Evolutionary conservation across 2,888 invertebrate species (phyloP).

Genomic region (Phoenoteleia sp.): DNA sequence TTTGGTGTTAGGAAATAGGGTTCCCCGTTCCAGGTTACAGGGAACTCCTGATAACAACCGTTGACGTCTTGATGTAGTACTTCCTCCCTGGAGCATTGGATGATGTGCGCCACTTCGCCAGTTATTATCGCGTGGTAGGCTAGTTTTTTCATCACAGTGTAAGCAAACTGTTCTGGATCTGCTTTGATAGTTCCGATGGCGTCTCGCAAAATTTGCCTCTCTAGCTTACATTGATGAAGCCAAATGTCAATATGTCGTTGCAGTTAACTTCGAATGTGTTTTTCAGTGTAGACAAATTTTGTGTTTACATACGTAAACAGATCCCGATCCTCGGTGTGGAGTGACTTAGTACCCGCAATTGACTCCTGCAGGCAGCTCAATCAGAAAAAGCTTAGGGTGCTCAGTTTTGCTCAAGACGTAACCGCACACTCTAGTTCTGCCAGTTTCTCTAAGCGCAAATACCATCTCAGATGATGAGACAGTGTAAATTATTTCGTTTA

Average conservation of each 20-base stretch:
- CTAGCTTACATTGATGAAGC: conserved; percentile 74
- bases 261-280: conserved; percentile 71
- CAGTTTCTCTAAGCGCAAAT: conserved; percentile 62
- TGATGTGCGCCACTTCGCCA: conserved; percentile 78
- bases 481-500: conserved; percentile 41
- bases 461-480: conserved; percentile 49
- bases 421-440: conserved; percentile 6
- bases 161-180: conserved; percentile 76
- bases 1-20: conserved; percentile 72
- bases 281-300: conserved; percentile 78
- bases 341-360: background rate
- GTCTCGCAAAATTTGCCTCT: conserved; percentile 76
- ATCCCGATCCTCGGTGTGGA: conserved; percentile 59
- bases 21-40: conserved; percentile 22
- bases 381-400: conserved; percentile 61
- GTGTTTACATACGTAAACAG: conserved; percentile 74
- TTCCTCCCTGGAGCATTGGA: conserved; percentile 74
- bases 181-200: conserved; percentile 73
- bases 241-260: conserved; percentile 73
- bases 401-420: conserved; percentile 47
- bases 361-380: conserved; percentile 7
- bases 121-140: conserved; percentile 75
- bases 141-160: conserved; percentile 71
- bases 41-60: conserved; percentile 70
- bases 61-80: conserved; percentile 63